Evolutionary conservation across 2,113 vertebrate genomes (phyloP).

Genomic region (Ifrita kowaldi): DNA sequence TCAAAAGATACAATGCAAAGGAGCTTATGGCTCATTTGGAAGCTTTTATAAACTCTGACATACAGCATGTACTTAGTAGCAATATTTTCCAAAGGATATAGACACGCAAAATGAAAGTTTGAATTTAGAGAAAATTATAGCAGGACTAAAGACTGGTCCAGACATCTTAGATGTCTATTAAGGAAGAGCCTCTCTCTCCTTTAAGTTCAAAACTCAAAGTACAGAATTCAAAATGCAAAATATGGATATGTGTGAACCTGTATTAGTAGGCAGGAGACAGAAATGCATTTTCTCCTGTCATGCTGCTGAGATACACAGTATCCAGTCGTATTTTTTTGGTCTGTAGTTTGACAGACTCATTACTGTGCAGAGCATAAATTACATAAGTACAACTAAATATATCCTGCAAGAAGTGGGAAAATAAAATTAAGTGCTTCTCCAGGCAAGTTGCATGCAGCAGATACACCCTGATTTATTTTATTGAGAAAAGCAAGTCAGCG

Average conservation of each 20-base stretch:
- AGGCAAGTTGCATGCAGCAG: not conserved
- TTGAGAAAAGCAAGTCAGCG: not conserved
- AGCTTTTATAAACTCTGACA: not conserved
- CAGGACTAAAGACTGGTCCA: not conserved
- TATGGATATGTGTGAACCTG: not conserved
- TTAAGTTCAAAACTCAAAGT: not conserved
- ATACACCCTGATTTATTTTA: conserved; percentile 1
- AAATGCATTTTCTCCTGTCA: not conserved
- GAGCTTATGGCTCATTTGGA: not conserved
- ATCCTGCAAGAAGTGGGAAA: conserved; percentile 14
- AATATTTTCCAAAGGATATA: not conserved
- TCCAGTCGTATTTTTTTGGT: not conserved
- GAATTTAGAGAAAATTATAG: not conserved
- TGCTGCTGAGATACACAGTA: not conserved
- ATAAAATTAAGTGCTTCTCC: conserved; percentile 28
- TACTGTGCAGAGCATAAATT: conserved; percentile 7
- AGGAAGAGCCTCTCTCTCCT: not conserved
- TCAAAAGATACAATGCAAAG: not conserved
- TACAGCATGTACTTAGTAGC: not conserved
- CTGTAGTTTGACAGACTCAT: not conserved
- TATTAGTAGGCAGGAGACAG: not conserved
- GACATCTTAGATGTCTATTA: not conserved
- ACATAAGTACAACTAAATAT: not conserved
- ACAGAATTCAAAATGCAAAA: not conserved
- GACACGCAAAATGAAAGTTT: not conserved